Conservation (phyloP, 1,140 invertebrate genomes). For the Apis laboriosa region DNA sequence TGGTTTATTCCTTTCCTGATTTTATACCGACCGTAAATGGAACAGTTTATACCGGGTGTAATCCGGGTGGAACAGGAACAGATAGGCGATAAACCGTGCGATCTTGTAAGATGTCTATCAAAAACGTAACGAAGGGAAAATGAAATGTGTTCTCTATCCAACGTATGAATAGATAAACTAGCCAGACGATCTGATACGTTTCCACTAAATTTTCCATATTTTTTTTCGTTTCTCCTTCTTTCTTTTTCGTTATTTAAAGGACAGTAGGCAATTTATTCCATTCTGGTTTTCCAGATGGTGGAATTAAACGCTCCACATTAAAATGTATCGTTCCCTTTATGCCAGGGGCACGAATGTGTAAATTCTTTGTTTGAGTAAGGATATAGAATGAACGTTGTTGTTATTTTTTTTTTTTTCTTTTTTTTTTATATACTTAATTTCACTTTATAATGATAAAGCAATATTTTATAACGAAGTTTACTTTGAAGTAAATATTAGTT, state of each 20-base stretch:
- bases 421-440: no score
- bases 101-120: constrained; percentile 13
- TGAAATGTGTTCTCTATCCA: neutral
- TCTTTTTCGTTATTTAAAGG: neutral
- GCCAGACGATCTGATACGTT: neutral
- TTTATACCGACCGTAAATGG: neutral
- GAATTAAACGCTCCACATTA: neutral
- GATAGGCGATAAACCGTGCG: neutral
- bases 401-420: no score
- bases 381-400: no score
- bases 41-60: neutral
- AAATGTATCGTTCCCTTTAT: neutral
- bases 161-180: neutral
- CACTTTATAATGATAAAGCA: no score
- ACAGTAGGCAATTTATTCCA: neutral
- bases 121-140: constrained; percentile 22
- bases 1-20: neutral
- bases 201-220: neutral
- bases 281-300: neutral
- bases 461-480: no score
- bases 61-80: neutral
- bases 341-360: no score
- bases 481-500: no score
- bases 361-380: no score
- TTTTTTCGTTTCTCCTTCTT: neutral